A percentile compares a stretch with the other conserved stretches of the same genome.
Conservation (phyloP, 2,888 invertebrate species). For the Drosophila merina region DNA sequence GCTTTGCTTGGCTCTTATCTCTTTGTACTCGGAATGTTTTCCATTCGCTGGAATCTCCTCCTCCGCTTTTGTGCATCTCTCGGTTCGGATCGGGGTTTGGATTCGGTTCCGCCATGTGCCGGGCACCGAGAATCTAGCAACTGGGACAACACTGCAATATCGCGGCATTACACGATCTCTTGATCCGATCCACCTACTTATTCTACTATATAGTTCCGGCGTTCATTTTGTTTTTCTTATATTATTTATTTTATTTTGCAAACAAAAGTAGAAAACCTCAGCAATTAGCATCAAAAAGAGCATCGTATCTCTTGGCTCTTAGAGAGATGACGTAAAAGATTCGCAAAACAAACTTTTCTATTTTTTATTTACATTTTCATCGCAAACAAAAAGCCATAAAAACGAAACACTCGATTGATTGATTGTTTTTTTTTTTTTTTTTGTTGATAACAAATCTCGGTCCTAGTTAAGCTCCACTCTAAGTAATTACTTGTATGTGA, state of each 20-base stretch:
- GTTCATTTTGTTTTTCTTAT: constrained; percentile 5
- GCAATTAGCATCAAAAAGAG: constrained; percentile 20
- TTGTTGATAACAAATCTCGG: constrained; percentile 4
- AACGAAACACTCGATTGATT: constrained; percentile 11
- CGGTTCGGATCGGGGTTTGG: not conserved
- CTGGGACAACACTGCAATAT: constrained; percentile 19
- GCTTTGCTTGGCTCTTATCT: constrained; percentile 23
- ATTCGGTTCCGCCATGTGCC: constrained; percentile 39
- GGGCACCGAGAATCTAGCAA: constrained; percentile 28
- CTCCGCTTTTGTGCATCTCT: constrained; percentile 14
- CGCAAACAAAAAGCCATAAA: constrained; percentile 23
- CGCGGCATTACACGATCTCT: constrained; percentile 2
- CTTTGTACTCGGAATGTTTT: constrained; percentile 6
- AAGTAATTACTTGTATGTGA: constrained; percentile 11
- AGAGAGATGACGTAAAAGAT: constrained; percentile 21
- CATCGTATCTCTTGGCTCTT: constrained; percentile 7
- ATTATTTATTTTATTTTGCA: too few relatives aligned
- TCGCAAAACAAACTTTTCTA: constrained; percentile 3
- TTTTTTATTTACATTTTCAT: constrained; percentile 14
- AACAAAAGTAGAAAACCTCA: not conserved
- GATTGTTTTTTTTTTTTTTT: constrained; percentile 33
- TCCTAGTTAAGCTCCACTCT: not conserved
- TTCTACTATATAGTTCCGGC: constrained; percentile 12
- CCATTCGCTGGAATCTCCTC: not conserved
- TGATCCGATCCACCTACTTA: constrained; percentile 20